Conservation (phyloP, 2,888 invertebrate species). For the Chloroclysta siterata region DNA sequence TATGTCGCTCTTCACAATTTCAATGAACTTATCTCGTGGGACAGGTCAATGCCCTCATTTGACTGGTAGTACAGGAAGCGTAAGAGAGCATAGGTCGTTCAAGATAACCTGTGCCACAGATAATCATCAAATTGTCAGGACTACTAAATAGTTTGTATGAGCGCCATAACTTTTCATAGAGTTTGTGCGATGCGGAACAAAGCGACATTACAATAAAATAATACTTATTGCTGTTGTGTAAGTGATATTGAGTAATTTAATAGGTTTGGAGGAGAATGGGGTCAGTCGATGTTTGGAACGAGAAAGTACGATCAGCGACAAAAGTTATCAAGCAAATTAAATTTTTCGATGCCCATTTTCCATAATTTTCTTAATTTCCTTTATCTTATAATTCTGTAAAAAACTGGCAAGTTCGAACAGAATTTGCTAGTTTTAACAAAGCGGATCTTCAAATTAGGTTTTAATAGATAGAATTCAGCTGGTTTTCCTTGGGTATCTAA, state of each 20-base stretch:
- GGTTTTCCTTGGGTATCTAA: no score
- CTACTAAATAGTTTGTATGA: constrained; percentile 4
- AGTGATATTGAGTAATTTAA: constrained; percentile 10
- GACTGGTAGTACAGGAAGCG: constrained; percentile 39
- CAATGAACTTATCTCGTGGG: constrained; percentile 17
- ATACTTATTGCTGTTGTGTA: constrained; percentile 29
- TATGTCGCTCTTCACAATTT: neutral
- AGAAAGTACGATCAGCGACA: no score
- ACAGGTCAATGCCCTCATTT: constrained; percentile 36
- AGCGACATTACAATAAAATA: neutral
- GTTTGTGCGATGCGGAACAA: neutral
- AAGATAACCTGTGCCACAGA: constrained; percentile 23
- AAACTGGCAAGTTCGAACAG: no score
- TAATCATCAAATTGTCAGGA: constrained; percentile 2
- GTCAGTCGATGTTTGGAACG: neutral
- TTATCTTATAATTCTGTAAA: no score
- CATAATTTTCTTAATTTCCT: no score
- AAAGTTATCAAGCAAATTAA: no score
- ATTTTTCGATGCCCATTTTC: no score
- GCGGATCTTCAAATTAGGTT: no score
- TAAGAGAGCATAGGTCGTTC: constrained; percentile 23
- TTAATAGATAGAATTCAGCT: no score
- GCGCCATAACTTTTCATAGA: neutral
- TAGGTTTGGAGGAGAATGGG: neutral
- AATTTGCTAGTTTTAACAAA: no score